phyloP scores from a whole-genome alignment of 1,140 invertebrate genomes.

The Camponotus pennsylvanicus region DNA sequence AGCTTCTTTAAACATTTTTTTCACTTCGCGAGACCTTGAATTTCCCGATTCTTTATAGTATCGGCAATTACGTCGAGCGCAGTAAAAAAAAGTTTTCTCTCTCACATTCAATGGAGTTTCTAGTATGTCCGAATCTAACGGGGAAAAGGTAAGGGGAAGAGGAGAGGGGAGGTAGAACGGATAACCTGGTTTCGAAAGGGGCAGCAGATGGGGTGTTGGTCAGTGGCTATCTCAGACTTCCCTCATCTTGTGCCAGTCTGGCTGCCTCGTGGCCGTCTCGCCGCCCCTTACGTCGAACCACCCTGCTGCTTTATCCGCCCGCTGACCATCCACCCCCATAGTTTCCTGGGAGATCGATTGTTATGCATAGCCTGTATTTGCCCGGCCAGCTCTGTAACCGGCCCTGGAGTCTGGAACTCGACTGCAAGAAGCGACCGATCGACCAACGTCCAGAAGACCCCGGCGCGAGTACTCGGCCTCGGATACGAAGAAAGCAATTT shows the following conservation, averaged over 20 bases:
- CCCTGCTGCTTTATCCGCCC: slow-evolving; percentile 76
- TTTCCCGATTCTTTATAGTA: slow-evolving; percentile 49
- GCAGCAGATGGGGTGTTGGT: slow-evolving; percentile 82
- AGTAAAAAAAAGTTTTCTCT: slow-evolving; percentile 41
- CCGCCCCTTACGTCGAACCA: slow-evolving; percentile 68
- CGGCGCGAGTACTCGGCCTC: slow-evolving; percentile 49
- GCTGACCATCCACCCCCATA: slow-evolving; percentile 84
- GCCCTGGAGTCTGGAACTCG: slow-evolving; percentile 72
- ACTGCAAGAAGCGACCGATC: slow-evolving; percentile 77
- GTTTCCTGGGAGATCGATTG: slow-evolving; percentile 86
- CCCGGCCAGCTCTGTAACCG: slow-evolving; percentile 78
- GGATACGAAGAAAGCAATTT: slow-evolving; percentile 76
- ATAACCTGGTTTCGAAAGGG: slow-evolving; percentile 77
- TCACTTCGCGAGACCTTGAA: background rate
- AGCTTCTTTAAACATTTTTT: background rate
- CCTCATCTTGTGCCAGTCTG: slow-evolving; percentile 79
- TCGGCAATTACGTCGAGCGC: slow-evolving; percentile 58
- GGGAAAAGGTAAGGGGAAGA: background rate
- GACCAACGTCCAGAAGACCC: slow-evolving; percentile 76
- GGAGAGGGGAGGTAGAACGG: slow-evolving; percentile 61
- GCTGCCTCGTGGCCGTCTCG: slow-evolving; percentile 66
- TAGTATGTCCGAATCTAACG: slow-evolving; percentile 69
- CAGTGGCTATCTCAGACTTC: slow-evolving; percentile 81
- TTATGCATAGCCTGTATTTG: slow-evolving; percentile 87
- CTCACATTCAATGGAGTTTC: slow-evolving; percentile 61